Base-by-base conservation (phyloP, 1,140 invertebrate genomes). In the Drosophila obscura region DNA sequence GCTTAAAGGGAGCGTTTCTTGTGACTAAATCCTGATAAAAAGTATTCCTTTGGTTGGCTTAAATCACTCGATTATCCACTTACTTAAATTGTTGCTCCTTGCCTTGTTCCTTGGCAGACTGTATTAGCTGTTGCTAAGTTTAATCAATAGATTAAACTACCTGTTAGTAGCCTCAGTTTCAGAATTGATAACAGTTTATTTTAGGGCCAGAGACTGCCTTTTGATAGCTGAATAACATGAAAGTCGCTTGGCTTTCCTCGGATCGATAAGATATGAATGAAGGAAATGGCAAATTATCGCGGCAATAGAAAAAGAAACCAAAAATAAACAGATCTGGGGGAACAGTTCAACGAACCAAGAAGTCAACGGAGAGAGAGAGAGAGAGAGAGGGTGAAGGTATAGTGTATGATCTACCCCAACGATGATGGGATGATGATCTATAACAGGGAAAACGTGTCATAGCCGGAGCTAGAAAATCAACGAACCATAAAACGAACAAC, bases 401-500 rank as follows among this genome's bases (percentile, higher is more conserved):
- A 15, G 13, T 59, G 26, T 22, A 39, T 55, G 64, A 73, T 73
- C 71, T 62, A 50, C 55, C 62, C 55, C 67, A 53, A 60, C 67
- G 35, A 39, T 39, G 35, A 39, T 45, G 19, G 24, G 43, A 45
- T 58, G 41, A 44, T 46, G 24, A n/a, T 62, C 73, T 76, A 76
- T 53, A 62, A 51, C 43, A 60, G 55, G 64, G 50, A 43, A 74
- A 77, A 80, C 73, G 81, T 84, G 80, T 84, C 80, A 80, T 84
- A 80, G 80, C 71, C 69, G 61, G 56, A 73, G 57, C 69, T 64
- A 68, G 51, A 87, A 82, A 39, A 51, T 67, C 82, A 81, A 78
- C 82, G 78, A 87, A 87, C 82, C 82, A 79, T 82, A 82, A 82
- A 85, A 65, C 48, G 45, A 71, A 64, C 60, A 87, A 51, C 74